These are phyloP conservation scores for Sarcophaga rosellei DNA, from an alignment of 2,888 invertebrate genomes.

Conservation along the genomic window DNA sequence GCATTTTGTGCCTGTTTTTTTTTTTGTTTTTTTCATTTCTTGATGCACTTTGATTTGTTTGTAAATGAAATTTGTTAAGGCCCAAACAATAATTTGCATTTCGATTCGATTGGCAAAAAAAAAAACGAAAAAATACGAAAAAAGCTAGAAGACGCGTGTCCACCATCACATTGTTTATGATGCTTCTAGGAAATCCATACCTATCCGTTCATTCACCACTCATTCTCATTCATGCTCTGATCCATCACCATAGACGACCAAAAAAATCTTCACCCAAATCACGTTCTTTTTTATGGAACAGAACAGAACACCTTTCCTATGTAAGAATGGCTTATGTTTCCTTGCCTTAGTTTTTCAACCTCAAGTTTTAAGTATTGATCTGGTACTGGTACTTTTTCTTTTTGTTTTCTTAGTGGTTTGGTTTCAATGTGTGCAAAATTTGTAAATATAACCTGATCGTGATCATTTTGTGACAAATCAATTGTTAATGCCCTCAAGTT, in stretches of 20 bases:
- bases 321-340: not conserved
- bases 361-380: slow-evolving; percentile 57
- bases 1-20: slow-evolving; percentile 4
- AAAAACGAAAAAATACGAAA: slow-evolving; percentile 28
- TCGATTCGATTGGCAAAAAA: slow-evolving; percentile 77
- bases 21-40: slow-evolving; percentile 7
- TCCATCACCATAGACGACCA: slow-evolving; percentile 7
- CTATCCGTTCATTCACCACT: no score
- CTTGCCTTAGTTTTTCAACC: not conserved
- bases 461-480: slow-evolving; percentile 78
- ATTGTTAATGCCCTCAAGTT: slow-evolving; percentile 73
- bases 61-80: slow-evolving; percentile 60
- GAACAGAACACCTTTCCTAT: slow-evolving; percentile 25
- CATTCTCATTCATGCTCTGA: no score
- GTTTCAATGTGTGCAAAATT: slow-evolving; percentile 59
- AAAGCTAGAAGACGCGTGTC: slow-evolving; percentile 19
- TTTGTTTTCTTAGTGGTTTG: not conserved
- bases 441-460: slow-evolving; percentile 67
- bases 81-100: slow-evolving; percentile 78
- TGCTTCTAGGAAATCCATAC: slow-evolving; percentile 71
- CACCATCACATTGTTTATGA: slow-evolving; percentile 75
- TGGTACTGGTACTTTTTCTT: slow-evolving; percentile 9
- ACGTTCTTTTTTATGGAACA: slow-evolving; percentile 52
- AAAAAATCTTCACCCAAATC: slow-evolving; percentile 64
- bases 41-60: slow-evolving; percentile 28